phyloP scores from a whole-genome alignment of 2,113 vertebrate species.

The Corythornis madagascariensis region DNA sequence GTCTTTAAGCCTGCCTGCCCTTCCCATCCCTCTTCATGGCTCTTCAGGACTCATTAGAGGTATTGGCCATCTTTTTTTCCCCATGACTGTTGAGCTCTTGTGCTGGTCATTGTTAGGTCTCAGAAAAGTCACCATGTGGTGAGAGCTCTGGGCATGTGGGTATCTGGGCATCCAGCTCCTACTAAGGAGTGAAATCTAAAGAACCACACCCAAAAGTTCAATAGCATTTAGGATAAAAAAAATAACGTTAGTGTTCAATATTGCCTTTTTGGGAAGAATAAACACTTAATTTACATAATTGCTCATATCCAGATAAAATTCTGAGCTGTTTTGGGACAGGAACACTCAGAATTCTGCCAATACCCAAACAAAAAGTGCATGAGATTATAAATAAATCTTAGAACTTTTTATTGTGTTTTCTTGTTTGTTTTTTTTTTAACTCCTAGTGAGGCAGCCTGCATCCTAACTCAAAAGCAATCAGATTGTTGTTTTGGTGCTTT shows the following conservation, averaged over 20 bases:
- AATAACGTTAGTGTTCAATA: background rate
- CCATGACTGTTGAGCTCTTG: background rate
- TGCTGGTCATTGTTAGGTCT: background rate
- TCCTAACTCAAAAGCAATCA: background rate
- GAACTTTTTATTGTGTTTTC: background rate
- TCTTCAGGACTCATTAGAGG: background rate
- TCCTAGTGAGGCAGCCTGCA: background rate
- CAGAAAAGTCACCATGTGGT: background rate
- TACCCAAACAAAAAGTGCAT: background rate
- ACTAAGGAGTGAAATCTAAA: background rate
- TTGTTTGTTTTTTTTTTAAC: background rate
- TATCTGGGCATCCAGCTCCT: background rate
- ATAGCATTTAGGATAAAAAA: background rate
- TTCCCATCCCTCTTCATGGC: background rate
- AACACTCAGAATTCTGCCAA: background rate
- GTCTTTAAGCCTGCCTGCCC: background rate
- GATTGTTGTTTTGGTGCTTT: background rate
- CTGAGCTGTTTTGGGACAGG: background rate
- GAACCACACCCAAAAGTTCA: background rate
- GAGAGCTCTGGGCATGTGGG: background rate
- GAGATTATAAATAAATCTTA: slow-evolving; percentile 30
- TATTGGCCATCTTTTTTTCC: background rate
- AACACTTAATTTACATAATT: background rate
- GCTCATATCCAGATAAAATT: slow-evolving; percentile 11
- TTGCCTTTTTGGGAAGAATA: slow-evolving; percentile 20